Conservation (phyloP, 92 coral and sea anemone genomes). For the Ricordea florida region DNA sequence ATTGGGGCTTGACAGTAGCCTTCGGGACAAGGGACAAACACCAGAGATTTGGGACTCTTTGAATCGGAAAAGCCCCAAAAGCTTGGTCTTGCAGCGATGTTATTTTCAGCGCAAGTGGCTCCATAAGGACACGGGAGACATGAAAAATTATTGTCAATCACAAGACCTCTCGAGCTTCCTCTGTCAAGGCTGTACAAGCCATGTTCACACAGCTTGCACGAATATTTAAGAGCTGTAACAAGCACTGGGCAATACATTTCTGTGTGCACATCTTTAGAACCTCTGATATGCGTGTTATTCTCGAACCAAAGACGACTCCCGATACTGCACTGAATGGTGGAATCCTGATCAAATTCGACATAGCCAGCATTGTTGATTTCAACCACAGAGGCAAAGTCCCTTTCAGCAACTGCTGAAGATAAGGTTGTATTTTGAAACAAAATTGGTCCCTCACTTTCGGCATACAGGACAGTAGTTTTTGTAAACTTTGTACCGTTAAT, state of each 20-base stretch:
- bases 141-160: neutral
- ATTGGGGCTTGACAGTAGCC: slow-evolving; percentile 45
- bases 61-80: slow-evolving; percentile 51
- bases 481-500: neutral
- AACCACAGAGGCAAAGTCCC: neutral
- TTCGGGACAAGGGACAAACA: slow-evolving; percentile 55
- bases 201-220: slow-evolving; percentile 32
- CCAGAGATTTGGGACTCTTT: slow-evolving; percentile 27
- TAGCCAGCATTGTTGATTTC: neutral
- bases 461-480: neutral
- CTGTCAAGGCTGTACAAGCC: slow-evolving; percentile 49
- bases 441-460: slow-evolving; percentile 2
- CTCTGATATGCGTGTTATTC: slow-evolving; percentile 8
- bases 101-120: slow-evolving; percentile 15
- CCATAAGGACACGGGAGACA: slow-evolving; percentile 64
- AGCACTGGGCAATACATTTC: neutral
- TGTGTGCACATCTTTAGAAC: too few species aligned
- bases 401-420: neutral
- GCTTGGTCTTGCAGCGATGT: slow-evolving; percentile 38
- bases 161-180: slow-evolving; percentile 38
- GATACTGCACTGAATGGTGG: neutral
- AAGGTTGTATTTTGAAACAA: neutral
- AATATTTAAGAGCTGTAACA: slow-evolving; percentile 31
- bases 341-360: neutral
- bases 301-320: slow-evolving; percentile 6